Evolutionary conservation across 2,888 invertebrate genomes (phyloP).

Genomic region (Gisinianus flammeolus): DNA sequence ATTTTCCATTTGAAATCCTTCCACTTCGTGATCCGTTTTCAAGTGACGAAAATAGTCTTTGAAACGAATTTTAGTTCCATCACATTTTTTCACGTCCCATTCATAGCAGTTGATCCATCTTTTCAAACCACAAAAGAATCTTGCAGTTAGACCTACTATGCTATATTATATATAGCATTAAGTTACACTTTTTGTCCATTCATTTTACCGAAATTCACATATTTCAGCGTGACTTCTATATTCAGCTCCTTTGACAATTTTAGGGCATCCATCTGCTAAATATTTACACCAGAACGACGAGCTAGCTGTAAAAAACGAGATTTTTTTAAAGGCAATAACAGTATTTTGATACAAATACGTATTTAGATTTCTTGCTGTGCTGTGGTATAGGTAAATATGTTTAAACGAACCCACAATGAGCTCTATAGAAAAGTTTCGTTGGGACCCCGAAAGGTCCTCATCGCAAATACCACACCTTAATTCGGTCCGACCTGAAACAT

Average conservation of each 20-base stretch:
- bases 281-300: slow-evolving; percentile 55
- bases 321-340: too few relatives aligned
- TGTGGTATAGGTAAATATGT: too few relatives aligned
- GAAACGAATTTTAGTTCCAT: slow-evolving; percentile 45
- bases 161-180: not conserved
- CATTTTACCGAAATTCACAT: slow-evolving; percentile 49
- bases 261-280: slow-evolving; percentile 49
- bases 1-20: slow-evolving; percentile 45
- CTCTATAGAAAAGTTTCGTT: slow-evolving; percentile 49
- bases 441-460: slow-evolving; percentile 48
- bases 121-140: not conserved
- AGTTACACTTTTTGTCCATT: not conserved
- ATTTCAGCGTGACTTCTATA: slow-evolving; percentile 47
- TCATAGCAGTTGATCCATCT: slow-evolving; percentile 49
- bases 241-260: slow-evolving; percentile 48
- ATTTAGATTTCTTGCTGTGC: too few relatives aligned
- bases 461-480: slow-evolving; percentile 49
- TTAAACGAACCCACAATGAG: too few relatives aligned
- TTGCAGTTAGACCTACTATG: not conserved
- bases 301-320: slow-evolving; percentile 49
- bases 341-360: too few relatives aligned
- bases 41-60: slow-evolving; percentile 52
- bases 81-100: slow-evolving; percentile 44
- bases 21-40: slow-evolving; percentile 49
- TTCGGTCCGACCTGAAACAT: slow-evolving; percentile 46